These are phyloP conservation scores for Marronus borbonicus DNA, from an alignment of 2,888 invertebrate species.

Conservation along the genomic window DNA sequence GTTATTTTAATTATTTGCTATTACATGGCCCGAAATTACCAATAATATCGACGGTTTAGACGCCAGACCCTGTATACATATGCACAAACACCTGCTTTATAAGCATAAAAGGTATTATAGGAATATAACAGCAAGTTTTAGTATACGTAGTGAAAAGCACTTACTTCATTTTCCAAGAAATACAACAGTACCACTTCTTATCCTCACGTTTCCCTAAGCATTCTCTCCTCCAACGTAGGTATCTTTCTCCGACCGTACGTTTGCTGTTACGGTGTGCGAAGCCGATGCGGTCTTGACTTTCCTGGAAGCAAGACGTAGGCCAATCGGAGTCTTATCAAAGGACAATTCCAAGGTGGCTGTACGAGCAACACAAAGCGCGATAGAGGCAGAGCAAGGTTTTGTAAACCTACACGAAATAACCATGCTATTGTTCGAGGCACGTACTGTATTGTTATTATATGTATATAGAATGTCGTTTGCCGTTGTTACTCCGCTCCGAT, in stretches of 20 bases:
- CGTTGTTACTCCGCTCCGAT: no score
- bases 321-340: background rate
- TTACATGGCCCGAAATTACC: no score
- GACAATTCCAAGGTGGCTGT: slow-evolving; percentile 1
- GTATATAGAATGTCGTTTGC: no score
- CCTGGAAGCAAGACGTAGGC: slow-evolving; percentile 2
- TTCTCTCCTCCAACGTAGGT: slow-evolving; percentile 6
- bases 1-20: no score
- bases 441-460: slow-evolving; percentile 2
- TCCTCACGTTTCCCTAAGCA: slow-evolving; percentile 30
- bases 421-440: slow-evolving; percentile 18
- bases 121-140: background rate
- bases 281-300: background rate
- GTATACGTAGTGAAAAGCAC: background rate
- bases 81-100: background rate
- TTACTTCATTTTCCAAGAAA: slow-evolving; percentile 9
- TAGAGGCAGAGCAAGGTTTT: background rate
- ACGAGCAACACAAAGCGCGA: background rate
- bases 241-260: background rate
- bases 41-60: no score
- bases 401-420: slow-evolving; percentile 25
- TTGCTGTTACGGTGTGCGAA: background rate
- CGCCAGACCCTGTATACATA: no score
- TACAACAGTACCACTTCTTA: background rate
- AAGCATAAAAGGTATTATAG: background rate